phyloP scores from a whole-genome alignment of 2,113 vertebrate species.

The Cyphomyrus discorhynchus region DNA sequence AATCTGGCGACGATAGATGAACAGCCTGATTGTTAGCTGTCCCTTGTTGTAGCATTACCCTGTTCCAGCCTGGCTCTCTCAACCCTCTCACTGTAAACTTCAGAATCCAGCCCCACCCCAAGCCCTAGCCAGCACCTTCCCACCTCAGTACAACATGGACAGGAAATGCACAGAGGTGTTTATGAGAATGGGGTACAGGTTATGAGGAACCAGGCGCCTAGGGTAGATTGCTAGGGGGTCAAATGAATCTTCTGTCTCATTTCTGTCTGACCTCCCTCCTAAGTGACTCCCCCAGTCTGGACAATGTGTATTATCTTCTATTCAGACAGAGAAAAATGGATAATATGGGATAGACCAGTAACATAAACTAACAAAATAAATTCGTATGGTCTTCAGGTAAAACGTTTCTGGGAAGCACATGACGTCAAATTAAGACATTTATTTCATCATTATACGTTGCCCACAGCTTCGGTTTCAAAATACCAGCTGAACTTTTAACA shows the following conservation, averaged over 20 bases:
- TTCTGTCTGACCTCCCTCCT: not conserved
- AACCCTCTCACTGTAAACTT: not conserved
- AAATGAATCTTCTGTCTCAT: not conserved
- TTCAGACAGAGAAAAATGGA: not conserved
- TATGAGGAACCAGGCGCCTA: slow-evolving; percentile 42
- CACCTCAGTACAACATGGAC: slow-evolving; percentile 50
- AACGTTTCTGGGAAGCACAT: not conserved
- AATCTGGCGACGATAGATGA: not conserved
- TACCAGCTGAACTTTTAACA: not conserved
- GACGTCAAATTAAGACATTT: slow-evolving; percentile 10
- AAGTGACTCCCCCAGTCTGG: not conserved
- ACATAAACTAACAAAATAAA: not conserved
- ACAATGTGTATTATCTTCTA: not conserved
- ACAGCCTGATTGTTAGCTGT: not conserved
- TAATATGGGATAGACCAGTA: not conserved
- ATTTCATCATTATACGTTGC: slow-evolving; percentile 22
- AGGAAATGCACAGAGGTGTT: slow-evolving; percentile 65
- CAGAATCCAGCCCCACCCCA: not conserved
- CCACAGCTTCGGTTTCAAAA: slow-evolving; percentile 2
- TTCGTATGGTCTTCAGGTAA: not conserved
- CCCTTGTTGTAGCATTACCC: not conserved
- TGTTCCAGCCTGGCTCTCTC: not conserved
- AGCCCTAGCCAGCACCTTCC: not conserved
- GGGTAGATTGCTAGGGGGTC: not conserved
- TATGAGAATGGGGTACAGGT: slow-evolving; percentile 52